These are phyloP conservation scores for Nephrotoma flavescens DNA, from an alignment of 2,888 invertebrate genomes.

Conservation along the genomic window DNA sequence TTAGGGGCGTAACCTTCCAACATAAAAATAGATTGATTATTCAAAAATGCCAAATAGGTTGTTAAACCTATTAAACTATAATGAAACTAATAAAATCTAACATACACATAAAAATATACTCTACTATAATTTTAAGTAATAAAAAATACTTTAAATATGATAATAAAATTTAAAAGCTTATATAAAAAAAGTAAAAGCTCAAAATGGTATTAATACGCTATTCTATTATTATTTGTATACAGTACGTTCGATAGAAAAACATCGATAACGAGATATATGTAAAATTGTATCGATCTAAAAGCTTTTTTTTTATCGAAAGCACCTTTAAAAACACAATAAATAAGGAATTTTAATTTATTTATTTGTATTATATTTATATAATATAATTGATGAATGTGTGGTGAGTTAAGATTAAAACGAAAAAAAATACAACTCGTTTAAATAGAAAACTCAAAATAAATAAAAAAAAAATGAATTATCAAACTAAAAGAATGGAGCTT, in stretches of 20 bases:
- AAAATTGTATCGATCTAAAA: background rate
- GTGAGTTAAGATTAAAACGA: background rate
- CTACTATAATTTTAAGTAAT: too few species aligned
- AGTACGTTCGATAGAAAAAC: background rate
- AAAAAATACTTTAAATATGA: too few species aligned
- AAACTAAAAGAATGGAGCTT: constrained; percentile 18
- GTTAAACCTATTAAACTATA: too few species aligned
- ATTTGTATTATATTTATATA: background rate
- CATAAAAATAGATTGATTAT: too few species aligned
- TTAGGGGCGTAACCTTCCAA: too few species aligned
- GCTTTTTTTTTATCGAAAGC: background rate
- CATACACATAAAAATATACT: too few species aligned
- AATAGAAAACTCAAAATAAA: background rate
- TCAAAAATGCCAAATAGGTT: too few species aligned
- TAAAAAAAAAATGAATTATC: background rate
- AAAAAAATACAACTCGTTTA: background rate
- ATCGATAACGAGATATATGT: background rate
- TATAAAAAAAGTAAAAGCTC: background rate
- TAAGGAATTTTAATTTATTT: background rate
- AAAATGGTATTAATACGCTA: background rate
- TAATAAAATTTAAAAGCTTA: background rate
- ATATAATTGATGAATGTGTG: background rate
- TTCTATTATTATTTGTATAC: background rate
- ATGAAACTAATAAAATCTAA: too few species aligned
- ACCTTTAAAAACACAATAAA: background rate